These are phyloP conservation scores for Monoplex corrugatus DNA, from an alignment of 2,888 invertebrate genomes.

Conservation along the genomic window DNA sequence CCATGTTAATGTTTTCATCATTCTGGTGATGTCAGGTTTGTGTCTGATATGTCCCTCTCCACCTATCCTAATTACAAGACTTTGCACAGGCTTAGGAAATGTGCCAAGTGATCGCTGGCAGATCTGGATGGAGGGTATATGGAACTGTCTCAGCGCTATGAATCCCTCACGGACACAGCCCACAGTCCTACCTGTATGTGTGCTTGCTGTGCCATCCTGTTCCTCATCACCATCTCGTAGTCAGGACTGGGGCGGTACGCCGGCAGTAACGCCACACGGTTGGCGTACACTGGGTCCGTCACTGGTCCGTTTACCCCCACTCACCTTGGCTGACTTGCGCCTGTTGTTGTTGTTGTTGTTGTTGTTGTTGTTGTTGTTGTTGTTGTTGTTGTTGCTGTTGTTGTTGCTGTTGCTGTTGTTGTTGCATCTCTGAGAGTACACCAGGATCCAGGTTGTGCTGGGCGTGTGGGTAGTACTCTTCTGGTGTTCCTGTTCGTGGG, in stretches of 20 bases:
- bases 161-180: neutral
- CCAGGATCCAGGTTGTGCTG: conserved; percentile 72
- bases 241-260: conserved; percentile 91
- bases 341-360: conserved; percentile 19
- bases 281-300: conserved; percentile 64
- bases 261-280: conserved; percentile 75
- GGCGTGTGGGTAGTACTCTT: conserved; percentile 69
- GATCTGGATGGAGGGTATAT: too few relatives aligned
- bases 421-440: conserved; percentile 50
- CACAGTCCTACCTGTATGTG: conserved; percentile 52
- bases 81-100: too few relatives aligned
- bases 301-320: conserved; percentile 32
- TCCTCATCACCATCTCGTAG: conserved; percentile 95
- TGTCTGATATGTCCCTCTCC: too few relatives aligned
- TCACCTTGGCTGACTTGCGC: neutral
- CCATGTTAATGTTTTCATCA: too few relatives aligned
- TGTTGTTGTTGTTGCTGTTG: conserved; percentile 40
- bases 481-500: conserved; percentile 57
- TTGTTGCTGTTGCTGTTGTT: conserved; percentile 40
- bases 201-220: conserved; percentile 78
- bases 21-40: too few relatives aligned
- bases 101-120: too few relatives aligned
- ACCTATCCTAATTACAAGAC: too few relatives aligned
- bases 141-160: too few relatives aligned
- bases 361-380: conserved; percentile 39